Conservation (phyloP, 23 tunicate species). For the Clavelina lepadiformis region DNA sequence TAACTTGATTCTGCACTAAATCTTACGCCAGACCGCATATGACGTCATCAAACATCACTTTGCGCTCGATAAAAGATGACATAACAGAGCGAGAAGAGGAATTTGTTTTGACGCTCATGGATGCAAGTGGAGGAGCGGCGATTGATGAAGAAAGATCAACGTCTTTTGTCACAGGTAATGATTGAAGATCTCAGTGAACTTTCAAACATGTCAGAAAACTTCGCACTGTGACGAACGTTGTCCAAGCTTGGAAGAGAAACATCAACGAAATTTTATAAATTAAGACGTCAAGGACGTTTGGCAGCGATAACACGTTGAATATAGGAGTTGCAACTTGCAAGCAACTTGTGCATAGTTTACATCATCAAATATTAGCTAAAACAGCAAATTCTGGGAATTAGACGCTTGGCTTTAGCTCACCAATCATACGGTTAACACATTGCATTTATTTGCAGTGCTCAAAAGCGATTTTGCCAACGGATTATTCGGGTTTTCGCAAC, state of each 20-base stretch:
- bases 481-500: slow-evolving; percentile 43
- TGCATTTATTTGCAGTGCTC: slow-evolving; percentile 19
- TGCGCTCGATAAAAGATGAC: slow-evolving; percentile 30
- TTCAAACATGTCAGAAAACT: background rate
- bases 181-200: too few species aligned
- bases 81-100: slow-evolving; percentile 55
- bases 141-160: slow-evolving; percentile 5
- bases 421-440: too few species aligned
- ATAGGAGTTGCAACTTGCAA: too few species aligned
- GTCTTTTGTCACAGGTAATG: slow-evolving; percentile 23
- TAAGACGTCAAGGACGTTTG: too few species aligned
- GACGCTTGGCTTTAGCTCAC: too few species aligned
- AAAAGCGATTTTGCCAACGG: slow-evolving; percentile 84
- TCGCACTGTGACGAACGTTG: too few species aligned
- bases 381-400: too few species aligned
- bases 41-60: background rate
- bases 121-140: slow-evolving; percentile 43
- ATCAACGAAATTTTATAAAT: too few species aligned
- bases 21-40: slow-evolving; percentile 15
- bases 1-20: background rate
- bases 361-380: too few species aligned
- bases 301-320: too few species aligned
- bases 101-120: slow-evolving; percentile 37
- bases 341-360: too few species aligned
- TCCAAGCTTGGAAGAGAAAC: too few species aligned